These are phyloP conservation scores for Troglohyphantes excavatus DNA, from an alignment of 2,888 invertebrate species.

Conservation along the genomic window DNA sequence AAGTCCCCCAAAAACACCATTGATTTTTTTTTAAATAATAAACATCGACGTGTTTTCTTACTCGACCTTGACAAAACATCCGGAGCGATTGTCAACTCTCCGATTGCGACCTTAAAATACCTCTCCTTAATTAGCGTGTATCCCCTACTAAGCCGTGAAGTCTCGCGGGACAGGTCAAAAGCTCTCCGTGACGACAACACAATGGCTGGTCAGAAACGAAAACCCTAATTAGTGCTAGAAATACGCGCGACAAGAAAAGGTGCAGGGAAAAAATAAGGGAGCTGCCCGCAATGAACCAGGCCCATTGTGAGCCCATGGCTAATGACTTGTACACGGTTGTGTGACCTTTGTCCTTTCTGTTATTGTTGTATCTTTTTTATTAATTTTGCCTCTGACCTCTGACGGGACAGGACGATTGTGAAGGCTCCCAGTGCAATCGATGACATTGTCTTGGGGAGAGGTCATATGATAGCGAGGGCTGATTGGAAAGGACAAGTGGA, in stretches of 20 bases:
- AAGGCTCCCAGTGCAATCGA: slow-evolving; percentile 52
- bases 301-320: slow-evolving; percentile 66
- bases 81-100: not conserved
- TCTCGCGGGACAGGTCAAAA: slow-evolving; percentile 47
- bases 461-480: slow-evolving; percentile 27
- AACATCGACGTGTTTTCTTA: too few relatives aligned
- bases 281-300: slow-evolving; percentile 68
- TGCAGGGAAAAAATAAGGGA: slow-evolving; percentile 61
- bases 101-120: slow-evolving; percentile 36
- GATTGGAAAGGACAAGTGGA: slow-evolving; percentile 8
- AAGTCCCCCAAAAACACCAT: too few relatives aligned
- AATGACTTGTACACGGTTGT: slow-evolving; percentile 73
- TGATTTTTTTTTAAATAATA: too few relatives aligned
- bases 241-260: slow-evolving; percentile 70
- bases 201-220: slow-evolving; percentile 59
- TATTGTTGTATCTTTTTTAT: slow-evolving; percentile 36
- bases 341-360: slow-evolving; percentile 60
- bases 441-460: slow-evolving; percentile 41
- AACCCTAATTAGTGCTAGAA: slow-evolving; percentile 72
- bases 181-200: slow-evolving; percentile 71
- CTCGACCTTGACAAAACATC: too few relatives aligned
- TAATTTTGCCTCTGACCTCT: slow-evolving; percentile 67
- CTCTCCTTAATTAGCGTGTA: slow-evolving; percentile 46
- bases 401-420: slow-evolving; percentile 58
- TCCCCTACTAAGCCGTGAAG: slow-evolving; percentile 64